Conservation (phyloP, 1,140 invertebrate genomes). For the Cherax quadricarinatus region DNA sequence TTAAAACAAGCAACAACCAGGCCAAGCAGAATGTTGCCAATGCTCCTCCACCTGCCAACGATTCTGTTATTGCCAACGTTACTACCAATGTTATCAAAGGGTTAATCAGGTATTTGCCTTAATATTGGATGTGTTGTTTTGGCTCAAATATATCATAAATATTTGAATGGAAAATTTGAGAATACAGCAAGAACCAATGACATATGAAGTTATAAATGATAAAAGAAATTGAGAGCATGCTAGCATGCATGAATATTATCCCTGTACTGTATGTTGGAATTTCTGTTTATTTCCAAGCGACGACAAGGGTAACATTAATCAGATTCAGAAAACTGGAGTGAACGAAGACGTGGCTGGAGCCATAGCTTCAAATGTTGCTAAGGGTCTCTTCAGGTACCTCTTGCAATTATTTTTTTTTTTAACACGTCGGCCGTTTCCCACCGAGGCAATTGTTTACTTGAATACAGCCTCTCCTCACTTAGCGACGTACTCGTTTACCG, state of each 20-base stretch:
- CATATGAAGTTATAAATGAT: too few species aligned
- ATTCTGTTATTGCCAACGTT: constrained; percentile 28
- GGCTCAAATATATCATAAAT: too few species aligned
- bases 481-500: too few species aligned
- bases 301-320: not conserved
- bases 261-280: not conserved
- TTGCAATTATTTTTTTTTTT: not conserved
- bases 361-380: constrained; percentile 37
- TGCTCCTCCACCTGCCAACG: constrained; percentile 15
- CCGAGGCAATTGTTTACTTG: too few species aligned
- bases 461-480: too few species aligned
- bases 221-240: too few species aligned
- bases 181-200: too few species aligned
- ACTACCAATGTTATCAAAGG: constrained; percentile 38
- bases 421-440: not conserved
- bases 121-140: too few species aligned
- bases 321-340: constrained; percentile 36
- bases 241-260: too few species aligned
- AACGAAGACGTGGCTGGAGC: constrained; percentile 9
- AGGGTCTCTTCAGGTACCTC: constrained; percentile 52
- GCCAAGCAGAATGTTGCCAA: constrained; percentile 8
- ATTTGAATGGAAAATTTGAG: too few species aligned
- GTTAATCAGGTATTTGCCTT: constrained; percentile 3
- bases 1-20: not conserved
- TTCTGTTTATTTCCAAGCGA: not conserved